phyloP scores from a whole-genome alignment of 2,888 invertebrate species.

The Caenorhabditis zanzibari region DNA sequence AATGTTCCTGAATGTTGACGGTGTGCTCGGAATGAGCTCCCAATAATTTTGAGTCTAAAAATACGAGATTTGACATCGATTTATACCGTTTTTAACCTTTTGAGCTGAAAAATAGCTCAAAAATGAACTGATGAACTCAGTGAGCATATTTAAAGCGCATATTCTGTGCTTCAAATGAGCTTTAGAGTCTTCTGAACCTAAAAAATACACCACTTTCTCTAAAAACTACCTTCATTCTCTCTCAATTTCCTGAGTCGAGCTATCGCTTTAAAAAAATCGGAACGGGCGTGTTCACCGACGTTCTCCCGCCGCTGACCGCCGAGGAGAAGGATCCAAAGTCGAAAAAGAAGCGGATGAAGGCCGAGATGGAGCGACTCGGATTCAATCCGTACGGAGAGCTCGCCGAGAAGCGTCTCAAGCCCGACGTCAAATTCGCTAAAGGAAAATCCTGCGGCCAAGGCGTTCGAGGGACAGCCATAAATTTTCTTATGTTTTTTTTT shows the following conservation, averaged over 20 bases:
- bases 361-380: slow-evolving; percentile 83
- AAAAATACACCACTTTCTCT: background rate
- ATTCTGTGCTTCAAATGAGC: too few relatives aligned
- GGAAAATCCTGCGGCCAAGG: slow-evolving; percentile 80
- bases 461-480: slow-evolving; percentile 74
- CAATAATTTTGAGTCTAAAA: too few relatives aligned
- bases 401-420: slow-evolving; percentile 79
- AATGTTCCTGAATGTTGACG: too few relatives aligned
- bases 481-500: too few relatives aligned
- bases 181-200: too few relatives aligned
- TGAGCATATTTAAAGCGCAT: too few relatives aligned
- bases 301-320: slow-evolving; percentile 88
- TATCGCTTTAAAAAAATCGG: slow-evolving; percentile 88
- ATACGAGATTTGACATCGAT: too few relatives aligned
- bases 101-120: too few relatives aligned
- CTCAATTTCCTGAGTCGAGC: slow-evolving; percentile 74
- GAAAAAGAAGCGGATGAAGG: slow-evolving; percentile 82
- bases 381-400: slow-evolving; percentile 83
- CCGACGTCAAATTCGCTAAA: slow-evolving; percentile 81
- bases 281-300: slow-evolving; percentile 94
- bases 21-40: too few relatives aligned
- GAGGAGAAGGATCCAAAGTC: slow-evolving; percentile 88
- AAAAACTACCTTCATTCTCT: background rate
- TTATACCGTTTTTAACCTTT: too few relatives aligned
- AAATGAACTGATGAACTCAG: too few relatives aligned